Conservation (phyloP, 2,113 vertebrate genomes). For the Platysternon megacephalum region DNA sequence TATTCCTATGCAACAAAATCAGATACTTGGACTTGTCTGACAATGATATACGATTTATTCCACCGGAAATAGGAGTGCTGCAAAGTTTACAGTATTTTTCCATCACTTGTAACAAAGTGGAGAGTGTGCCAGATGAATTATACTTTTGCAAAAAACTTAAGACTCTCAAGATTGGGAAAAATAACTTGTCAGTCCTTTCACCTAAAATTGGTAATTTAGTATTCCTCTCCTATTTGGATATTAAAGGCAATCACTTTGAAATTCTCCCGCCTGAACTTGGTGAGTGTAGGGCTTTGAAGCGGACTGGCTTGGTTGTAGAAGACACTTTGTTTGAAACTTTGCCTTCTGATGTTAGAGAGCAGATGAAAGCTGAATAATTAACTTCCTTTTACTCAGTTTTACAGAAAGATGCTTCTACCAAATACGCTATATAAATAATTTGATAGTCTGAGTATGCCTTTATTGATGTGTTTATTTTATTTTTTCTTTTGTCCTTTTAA, state of each 20-base stretch:
- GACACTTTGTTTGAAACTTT: conserved; percentile 94
- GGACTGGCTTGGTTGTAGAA: conserved; percentile 89
- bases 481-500: conserved; percentile 63
- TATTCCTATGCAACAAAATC: conserved; percentile 98
- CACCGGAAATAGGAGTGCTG: conserved; percentile 95
- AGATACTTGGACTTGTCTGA: conserved; percentile 93
- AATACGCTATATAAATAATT: conserved; percentile 73
- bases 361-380: conserved; percentile 95
- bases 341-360: conserved; percentile 94
- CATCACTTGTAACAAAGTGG: conserved; percentile 95
- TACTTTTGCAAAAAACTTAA: conserved; percentile 99
- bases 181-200: conserved; percentile 91
- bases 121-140: conserved; percentile 95
- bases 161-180: conserved; percentile 95
- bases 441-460: conserved; percentile 75
- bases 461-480: conserved; percentile 60
- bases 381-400: conserved; percentile 71
- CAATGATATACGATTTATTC: conserved; percentile 97
- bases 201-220: conserved; percentile 94
- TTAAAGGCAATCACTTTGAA: conserved; percentile 98
- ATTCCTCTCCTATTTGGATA: conserved; percentile 89
- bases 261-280: conserved; percentile 91
- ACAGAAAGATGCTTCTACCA: conserved; percentile 81
- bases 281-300: conserved; percentile 89
- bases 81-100: conserved; percentile 98